Conservation (phyloP, 2,888 invertebrate genomes). For the Protonemura montana region DNA sequence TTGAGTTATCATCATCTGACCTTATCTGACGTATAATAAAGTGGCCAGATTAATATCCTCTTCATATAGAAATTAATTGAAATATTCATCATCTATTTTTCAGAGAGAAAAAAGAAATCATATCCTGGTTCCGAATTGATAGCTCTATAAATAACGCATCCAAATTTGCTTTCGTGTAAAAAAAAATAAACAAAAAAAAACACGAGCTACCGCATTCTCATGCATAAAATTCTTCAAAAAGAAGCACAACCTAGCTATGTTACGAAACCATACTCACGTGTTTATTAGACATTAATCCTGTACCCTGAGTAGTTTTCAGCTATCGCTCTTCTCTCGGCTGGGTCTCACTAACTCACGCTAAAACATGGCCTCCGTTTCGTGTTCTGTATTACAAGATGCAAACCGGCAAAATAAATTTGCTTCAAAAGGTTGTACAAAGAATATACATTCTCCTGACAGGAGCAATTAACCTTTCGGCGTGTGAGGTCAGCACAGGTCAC, state of each 20-base stretch:
- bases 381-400: slow-evolving; percentile 38
- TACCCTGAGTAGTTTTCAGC: background rate
- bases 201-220: background rate
- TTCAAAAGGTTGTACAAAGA: slow-evolving; percentile 41
- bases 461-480: slow-evolving; percentile 46
- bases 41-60: background rate
- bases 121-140: background rate
- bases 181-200: background rate
- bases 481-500: slow-evolving; percentile 43
- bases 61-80: background rate
- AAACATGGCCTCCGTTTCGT: slow-evolving; percentile 35
- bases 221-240: background rate
- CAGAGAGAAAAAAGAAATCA: background rate
- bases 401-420: slow-evolving; percentile 46
- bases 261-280: slow-evolving; percentile 30
- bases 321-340: background rate
- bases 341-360: slow-evolving; percentile 24
- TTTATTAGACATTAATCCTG: slow-evolving; percentile 30
- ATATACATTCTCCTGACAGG: slow-evolving; percentile 44
- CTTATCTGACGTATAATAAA: background rate
- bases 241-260: background rate
- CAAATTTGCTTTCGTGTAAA: background rate
- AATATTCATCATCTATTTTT: background rate
- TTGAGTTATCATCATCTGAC: slow-evolving; percentile 17
- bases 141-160: background rate